Conservation (phyloP, 1,140 invertebrate species). For the Holotrichia oblita region DNA sequence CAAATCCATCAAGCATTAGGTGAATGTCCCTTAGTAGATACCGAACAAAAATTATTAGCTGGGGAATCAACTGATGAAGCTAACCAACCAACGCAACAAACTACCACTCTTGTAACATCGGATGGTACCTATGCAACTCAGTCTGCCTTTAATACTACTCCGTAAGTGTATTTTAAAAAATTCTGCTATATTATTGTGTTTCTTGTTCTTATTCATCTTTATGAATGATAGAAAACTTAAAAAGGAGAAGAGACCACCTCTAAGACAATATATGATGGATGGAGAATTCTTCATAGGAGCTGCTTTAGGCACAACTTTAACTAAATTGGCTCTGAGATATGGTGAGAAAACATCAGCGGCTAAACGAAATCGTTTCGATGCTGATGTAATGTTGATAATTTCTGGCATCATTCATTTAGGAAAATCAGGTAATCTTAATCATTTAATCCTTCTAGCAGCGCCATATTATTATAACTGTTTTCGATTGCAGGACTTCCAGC, state of each 20-base stretch:
- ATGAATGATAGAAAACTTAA: conserved; percentile 63
- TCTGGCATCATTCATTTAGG: too few species aligned
- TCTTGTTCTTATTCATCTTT: conserved; percentile 29
- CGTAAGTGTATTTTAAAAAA: conserved; percentile 63
- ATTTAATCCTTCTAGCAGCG: too few species aligned
- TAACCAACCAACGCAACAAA: conserved; percentile 51
- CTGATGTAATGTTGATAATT: too few species aligned
- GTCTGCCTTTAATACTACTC: conserved; percentile 89
- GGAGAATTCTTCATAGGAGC: conserved; percentile 98
- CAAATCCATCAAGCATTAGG: conserved; percentile 81
- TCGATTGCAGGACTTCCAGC: too few species aligned
- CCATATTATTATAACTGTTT: too few species aligned
- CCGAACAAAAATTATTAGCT: conserved; percentile 79
- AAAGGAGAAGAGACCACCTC: conserved; percentile 79
- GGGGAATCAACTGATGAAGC: conserved; percentile 70
- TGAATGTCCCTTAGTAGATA: conserved; percentile 90
- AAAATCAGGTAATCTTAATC: conserved; percentile 65
- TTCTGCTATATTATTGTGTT: not conserved
- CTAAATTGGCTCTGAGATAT: conserved; percentile 88
- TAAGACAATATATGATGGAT: conserved; percentile 89
- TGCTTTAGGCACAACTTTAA: conserved; percentile 87
- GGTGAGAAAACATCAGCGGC: conserved; percentile 67
- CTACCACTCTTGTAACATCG: conserved; percentile 83
- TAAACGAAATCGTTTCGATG: conserved; percentile 75
- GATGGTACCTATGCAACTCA: conserved; percentile 99